phyloP scores from a whole-genome alignment of 1,140 invertebrate species.

The Diuraphis noxia region DNA sequence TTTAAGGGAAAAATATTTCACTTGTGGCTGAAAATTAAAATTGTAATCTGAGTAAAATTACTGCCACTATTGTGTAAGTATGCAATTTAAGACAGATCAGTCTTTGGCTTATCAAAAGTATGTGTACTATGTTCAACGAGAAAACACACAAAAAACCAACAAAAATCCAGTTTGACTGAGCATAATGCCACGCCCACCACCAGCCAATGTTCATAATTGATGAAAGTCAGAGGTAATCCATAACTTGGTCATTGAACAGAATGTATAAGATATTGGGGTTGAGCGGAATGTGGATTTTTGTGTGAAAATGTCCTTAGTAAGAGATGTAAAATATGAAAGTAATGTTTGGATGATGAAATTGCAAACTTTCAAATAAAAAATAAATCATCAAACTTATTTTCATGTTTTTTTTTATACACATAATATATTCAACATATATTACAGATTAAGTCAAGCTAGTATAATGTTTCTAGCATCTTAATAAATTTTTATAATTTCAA shows the following conservation, averaged over 20 bases:
- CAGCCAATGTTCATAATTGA: too few relatives aligned
- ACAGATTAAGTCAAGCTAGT: not conserved
- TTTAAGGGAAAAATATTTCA: not conserved
- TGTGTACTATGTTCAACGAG: too few relatives aligned
- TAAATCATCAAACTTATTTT: not conserved
- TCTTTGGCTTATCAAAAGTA: not conserved
- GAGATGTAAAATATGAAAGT: not conserved
- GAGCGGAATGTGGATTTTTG: not conserved
- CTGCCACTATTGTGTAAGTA: not conserved
- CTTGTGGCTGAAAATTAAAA: not conserved
- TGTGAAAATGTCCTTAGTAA: not conserved
- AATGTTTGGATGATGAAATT: not conserved
- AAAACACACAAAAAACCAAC: too few relatives aligned
- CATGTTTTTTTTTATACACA: too few relatives aligned
- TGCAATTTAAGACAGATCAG: not conserved
- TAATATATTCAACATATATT: not conserved
- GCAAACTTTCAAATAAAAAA: not conserved
- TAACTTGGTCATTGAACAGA: too few relatives aligned
- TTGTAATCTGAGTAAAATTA: not conserved
- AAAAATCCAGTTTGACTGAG: too few relatives aligned
- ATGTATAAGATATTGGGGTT: not conserved
- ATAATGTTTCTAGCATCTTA: too few relatives aligned
- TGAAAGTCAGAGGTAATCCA: too few relatives aligned
- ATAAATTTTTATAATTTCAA: not conserved
- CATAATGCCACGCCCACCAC: too few relatives aligned